phyloP scores from a whole-genome alignment of 2,797 vertebrate genomes.

The Phyllotis vaccarum region DNA sequence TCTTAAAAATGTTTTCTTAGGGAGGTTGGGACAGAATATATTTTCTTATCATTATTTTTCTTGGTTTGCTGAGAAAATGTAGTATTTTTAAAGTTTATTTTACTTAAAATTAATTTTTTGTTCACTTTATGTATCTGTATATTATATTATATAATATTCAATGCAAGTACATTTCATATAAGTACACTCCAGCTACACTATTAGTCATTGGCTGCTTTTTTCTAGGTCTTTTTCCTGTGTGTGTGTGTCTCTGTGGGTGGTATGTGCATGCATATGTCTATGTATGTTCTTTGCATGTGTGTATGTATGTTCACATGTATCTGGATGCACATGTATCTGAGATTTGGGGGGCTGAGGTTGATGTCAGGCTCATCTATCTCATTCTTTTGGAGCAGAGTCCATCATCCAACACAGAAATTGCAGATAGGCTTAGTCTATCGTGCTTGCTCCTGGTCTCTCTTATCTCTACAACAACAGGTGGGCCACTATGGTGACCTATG shows the following conservation, averaged over 20 bases:
- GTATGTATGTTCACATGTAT: background rate
- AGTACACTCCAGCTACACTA: background rate
- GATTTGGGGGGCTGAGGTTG: background rate
- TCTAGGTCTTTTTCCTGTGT: background rate
- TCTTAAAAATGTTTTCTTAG: conserved; percentile 30
- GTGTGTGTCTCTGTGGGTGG: background rate
- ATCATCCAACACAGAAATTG: too few species aligned
- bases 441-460: background rate
- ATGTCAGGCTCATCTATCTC: background rate
- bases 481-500: too few species aligned
- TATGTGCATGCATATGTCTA: background rate
- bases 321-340: background rate
- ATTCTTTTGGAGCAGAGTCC: background rate
- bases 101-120: background rate
- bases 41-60: background rate
- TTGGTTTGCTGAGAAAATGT: conserved; percentile 23
- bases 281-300: background rate
- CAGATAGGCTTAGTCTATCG: background rate
- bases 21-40: background rate
- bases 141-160: background rate
- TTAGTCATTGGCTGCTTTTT: background rate
- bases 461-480: background rate
- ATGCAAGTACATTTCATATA: background rate
- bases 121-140: background rate
- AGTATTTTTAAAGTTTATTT: background rate